phyloP scores from a whole-genome alignment of 2,797 vertebrate species.

The Chiroxiphia lanceolata region DNA sequence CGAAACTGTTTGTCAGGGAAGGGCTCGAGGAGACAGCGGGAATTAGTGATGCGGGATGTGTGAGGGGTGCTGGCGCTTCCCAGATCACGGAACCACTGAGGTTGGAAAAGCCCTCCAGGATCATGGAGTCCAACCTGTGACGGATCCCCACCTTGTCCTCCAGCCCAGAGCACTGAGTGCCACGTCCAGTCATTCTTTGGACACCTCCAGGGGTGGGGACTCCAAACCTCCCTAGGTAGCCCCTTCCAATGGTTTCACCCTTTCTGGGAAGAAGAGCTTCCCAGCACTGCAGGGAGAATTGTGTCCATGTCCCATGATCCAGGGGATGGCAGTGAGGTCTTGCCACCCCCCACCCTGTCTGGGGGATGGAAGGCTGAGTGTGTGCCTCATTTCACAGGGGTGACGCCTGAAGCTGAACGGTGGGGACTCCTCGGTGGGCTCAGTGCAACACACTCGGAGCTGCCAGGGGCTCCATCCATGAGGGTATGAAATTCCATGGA shows the following conservation, averaged over 20 bases:
- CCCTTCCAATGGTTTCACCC: neutral
- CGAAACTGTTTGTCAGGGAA: conserved; percentile 56
- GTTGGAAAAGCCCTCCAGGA: neutral
- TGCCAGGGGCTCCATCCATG: rapidly evolving
- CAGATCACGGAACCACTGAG: neutral
- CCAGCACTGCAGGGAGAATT: neutral
- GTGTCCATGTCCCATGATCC: rapidly evolving
- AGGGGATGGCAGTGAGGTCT: neutral
- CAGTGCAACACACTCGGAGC: neutral
- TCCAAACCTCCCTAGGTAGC: neutral
- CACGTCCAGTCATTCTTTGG: neutral
- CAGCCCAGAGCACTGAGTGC: neutral
- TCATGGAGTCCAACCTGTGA: neutral
- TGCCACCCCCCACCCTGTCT: rapidly evolving
- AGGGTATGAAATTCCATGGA: neutral
- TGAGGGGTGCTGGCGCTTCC: neutral
- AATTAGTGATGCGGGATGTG: neutral
- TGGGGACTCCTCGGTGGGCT: rapidly evolving
- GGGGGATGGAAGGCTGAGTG: neutral
- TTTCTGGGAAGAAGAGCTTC: neutral
- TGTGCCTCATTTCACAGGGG: rapidly evolving
- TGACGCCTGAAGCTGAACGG: rapidly evolving
- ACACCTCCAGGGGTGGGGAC: neutral
- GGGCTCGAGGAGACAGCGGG: neutral
- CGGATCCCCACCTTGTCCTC: no score